Percentiles rank a stretch among this genome's conserved stretches.
phyloP scores from a whole-genome alignment of 2,888 invertebrate species.

The Euclidia mi region DNA sequence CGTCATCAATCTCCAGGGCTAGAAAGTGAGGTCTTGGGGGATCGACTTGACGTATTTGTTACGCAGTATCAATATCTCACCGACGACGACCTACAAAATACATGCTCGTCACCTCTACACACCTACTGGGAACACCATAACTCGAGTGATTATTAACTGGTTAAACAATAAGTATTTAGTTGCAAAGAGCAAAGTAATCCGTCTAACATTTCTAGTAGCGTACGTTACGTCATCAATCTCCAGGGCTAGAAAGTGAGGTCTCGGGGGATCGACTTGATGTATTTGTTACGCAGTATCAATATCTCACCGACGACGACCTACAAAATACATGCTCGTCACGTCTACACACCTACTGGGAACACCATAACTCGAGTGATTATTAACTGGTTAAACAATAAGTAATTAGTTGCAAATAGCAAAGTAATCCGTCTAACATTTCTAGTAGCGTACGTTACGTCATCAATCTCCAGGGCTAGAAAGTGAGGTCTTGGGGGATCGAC shows the following conservation, averaged over 20 bases:
- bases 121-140: too few species aligned
- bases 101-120: too few species aligned
- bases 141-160: too few species aligned
- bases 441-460: constrained; percentile 19
- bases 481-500: constrained; percentile 48
- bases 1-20: constrained; percentile 49
- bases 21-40: constrained; percentile 59
- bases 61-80: too few species aligned
- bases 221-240: constrained; percentile 44
- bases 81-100: too few species aligned
- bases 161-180: too few species aligned
- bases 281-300: constrained; percentile 45
- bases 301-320: constrained; percentile 29
- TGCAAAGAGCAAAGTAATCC: too few species aligned
- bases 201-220: constrained; percentile 31
- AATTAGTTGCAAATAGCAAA: not conserved
- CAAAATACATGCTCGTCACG: constrained; percentile 29
- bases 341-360: constrained; percentile 31
- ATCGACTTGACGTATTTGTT: too few species aligned
- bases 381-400: constrained; percentile 31
- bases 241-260: constrained; percentile 59
- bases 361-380: constrained; percentile 35
- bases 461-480: constrained; percentile 59
- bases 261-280: constrained; percentile 44
- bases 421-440: not conserved